Percentiles rank a stretch among this genome's conserved stretches.
phyloP scores from a whole-genome alignment of 2,113 vertebrate species.

The Dascyllus trimaculatus region DNA sequence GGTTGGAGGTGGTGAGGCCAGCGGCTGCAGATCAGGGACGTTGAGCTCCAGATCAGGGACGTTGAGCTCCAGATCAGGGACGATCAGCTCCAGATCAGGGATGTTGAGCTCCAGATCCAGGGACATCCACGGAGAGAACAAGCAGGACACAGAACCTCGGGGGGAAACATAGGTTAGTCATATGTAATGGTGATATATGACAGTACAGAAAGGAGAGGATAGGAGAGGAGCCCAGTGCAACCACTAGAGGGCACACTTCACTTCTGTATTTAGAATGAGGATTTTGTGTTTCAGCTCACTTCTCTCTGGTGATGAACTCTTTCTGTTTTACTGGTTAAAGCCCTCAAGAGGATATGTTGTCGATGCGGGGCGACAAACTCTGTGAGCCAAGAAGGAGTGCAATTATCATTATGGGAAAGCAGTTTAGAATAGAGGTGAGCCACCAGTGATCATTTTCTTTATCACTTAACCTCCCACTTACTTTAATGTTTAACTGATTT shows the following conservation, averaged over 20 bases:
- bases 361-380: conserved; percentile 85
- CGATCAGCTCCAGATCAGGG: too few species aligned
- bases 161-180: too few species aligned
- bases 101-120: too few species aligned
- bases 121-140: too few species aligned
- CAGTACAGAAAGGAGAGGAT: too few species aligned
- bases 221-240: too few species aligned
- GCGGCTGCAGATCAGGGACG: too few species aligned
- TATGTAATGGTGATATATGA: too few species aligned
- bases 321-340: conserved; percentile 64
- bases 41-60: too few species aligned
- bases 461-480: not conserved
- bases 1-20: too few species aligned
- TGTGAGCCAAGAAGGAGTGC: conserved; percentile 84
- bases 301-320: not conserved
- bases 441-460: not conserved
- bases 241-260: conserved; percentile 57
- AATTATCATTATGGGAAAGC: conserved; percentile 86
- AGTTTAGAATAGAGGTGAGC: conserved; percentile 82
- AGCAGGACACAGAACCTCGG: too few species aligned
- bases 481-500: not conserved
- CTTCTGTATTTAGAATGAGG: not conserved
- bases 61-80: too few species aligned
- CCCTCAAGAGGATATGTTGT: conserved; percentile 85
- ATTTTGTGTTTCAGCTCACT: not conserved